These are phyloP conservation scores for Pseudochromis fuscus DNA, from an alignment of 2,797 vertebrate genomes.

Conservation along the genomic window DNA sequence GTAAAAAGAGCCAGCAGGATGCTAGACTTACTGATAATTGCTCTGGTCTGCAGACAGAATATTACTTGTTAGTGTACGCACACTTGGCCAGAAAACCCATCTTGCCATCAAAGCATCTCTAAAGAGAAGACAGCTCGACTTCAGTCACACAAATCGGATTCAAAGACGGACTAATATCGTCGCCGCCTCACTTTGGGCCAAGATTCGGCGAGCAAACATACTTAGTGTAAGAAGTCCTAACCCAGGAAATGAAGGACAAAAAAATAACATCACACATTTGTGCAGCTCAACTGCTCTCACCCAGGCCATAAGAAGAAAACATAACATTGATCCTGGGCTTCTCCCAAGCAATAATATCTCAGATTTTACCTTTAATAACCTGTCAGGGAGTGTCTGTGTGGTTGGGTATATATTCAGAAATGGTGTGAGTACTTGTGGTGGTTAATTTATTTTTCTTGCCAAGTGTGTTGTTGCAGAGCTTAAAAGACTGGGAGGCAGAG, in stretches of 20 bases:
- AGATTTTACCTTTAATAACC: conserved; percentile 55
- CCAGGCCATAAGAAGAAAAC: conserved; percentile 17
- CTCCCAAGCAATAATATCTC: conserved; percentile 43
- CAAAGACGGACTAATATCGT: conserved; percentile 2
- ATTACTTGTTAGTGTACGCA: conserved; percentile 23
- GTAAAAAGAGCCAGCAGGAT: conserved; percentile 42
- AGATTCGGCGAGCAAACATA: conserved; percentile 24
- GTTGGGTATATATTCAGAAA: conserved; percentile 43
- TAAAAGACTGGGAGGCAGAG: conserved; percentile 35
- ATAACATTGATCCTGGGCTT: conserved; percentile 63
- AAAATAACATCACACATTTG: conserved; percentile 39
- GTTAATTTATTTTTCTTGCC: conserved; percentile 57
- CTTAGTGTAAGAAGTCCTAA: conserved; percentile 23
- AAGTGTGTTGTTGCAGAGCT: conserved; percentile 35
- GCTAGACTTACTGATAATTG: conserved; percentile 6
- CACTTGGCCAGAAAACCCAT: conserved; percentile 7
- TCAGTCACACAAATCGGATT: conserved; percentile 16
- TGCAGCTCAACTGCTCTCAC: conserved; percentile 29
- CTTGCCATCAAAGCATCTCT: conserved; percentile 17
- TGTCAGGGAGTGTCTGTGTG: conserved; percentile 34
- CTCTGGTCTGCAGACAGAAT: conserved; percentile 18
- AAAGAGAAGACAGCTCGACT: conserved; percentile 9
- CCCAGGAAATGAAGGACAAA: conserved; percentile 28
- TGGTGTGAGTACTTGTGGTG: conserved; percentile 2
- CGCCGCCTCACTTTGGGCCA: conserved; percentile 7